Conservation (phyloP, 2,113 vertebrate genomes). For the Plecotus auritus region DNA sequence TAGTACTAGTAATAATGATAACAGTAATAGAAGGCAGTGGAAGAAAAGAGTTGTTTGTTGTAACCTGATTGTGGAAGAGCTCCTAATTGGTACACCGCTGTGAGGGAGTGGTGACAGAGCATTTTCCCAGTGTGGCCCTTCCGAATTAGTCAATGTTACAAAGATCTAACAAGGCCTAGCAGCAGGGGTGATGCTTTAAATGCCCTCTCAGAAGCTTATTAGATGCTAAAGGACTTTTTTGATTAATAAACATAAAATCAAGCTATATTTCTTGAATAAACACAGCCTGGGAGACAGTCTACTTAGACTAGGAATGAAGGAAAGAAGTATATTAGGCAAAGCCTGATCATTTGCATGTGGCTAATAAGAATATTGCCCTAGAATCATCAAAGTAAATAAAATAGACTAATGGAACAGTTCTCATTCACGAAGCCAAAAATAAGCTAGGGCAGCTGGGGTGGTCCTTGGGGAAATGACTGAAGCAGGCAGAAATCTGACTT, state of each 20-base stretch:
- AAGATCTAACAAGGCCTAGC: neutral
- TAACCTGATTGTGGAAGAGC: neutral
- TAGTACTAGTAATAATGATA: neutral
- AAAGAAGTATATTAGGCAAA: neutral
- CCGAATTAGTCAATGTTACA: neutral
- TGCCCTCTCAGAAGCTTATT: neutral
- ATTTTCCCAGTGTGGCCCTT: neutral
- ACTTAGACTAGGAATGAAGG: neutral
- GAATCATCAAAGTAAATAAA: neutral
- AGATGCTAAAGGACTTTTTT: neutral
- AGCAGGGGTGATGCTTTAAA: neutral
- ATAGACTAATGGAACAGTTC: neutral
- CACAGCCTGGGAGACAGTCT: neutral
- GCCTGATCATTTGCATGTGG: neutral
- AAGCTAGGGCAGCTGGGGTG: neutral
- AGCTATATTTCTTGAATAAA: neutral
- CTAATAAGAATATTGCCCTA: neutral
- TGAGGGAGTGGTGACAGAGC: fast-evolving
- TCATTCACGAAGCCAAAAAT: neutral
- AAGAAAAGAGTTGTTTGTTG: neutral
- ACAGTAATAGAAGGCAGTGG: neutral
- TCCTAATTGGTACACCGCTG: neutral
- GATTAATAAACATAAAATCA: neutral
- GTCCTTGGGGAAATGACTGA: neutral
- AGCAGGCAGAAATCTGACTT: neutral